Evolutionary conservation across 2,797 vertebrate species (phyloP), one percentile per base, ranked within the genome.

Genomic region (Sebastes trivittatus): DNA sequence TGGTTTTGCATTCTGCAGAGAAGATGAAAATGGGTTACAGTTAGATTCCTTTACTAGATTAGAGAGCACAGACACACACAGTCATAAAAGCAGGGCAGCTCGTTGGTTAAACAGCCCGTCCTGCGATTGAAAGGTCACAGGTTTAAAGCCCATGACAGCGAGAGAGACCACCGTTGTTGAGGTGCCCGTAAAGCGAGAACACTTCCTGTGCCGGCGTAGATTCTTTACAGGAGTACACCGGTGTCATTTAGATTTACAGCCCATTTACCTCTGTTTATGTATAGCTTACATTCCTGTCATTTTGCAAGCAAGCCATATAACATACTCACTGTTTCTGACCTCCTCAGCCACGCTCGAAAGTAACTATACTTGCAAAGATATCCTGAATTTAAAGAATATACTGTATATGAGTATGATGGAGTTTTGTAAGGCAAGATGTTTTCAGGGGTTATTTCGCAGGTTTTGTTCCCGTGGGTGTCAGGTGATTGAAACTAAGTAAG

Each of bases 221-320:
- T 63, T 76, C 14, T 78, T 32, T 25, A 71, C 65, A 81, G 81
- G 55, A 65, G 42, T 38, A 42, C 62, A 3, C 75, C 5, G 23
- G 58, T 56, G 75, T 84, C 72, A 30, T 61, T 69, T 74, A 74
- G 64, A 90, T 83, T 91, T 84, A 91, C 73, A 75, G 79, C 74
- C 61, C 71, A 76, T 85, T 80, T 70, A 78, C 67, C 69, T 69
- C 16, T 86, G 82, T 82, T 85, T 89, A 75, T 25, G 29, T 46
- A 27, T 11, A 66, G 73, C 22, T 88, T 58, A 78, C 84, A 85
- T 91, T 89, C 84, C 70, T 81, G 73, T 76, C 68, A 79, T 79
- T 87, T 80, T 32, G 75, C 64, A 62, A 72, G 62, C 4, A 3
- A 60, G 52, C 60, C 54, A 22, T 59, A 27, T 56, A 18, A 72